phyloP scores from a whole-genome alignment of 2,113 vertebrate genomes.

The Scalopus aquaticus region DNA sequence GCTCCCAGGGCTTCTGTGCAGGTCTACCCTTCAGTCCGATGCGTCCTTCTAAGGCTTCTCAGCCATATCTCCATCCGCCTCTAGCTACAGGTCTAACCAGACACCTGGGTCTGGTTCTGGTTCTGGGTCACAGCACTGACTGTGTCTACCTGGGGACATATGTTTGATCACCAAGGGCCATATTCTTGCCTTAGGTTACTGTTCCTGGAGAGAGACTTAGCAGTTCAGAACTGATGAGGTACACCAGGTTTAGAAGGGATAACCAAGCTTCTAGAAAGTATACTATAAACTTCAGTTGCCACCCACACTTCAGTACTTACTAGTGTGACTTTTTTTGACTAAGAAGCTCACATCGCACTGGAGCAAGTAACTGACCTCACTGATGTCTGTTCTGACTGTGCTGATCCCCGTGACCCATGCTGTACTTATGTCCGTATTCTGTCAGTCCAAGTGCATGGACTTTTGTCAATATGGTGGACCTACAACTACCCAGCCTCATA shows the following conservation, averaged over 20 bases:
- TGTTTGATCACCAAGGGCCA: neutral
- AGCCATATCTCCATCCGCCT: neutral
- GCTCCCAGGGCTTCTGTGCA: too few relatives aligned
- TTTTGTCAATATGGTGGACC: neutral
- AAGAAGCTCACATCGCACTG: neutral
- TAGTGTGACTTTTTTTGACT: neutral
- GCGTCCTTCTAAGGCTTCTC: neutral
- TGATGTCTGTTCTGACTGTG: neutral
- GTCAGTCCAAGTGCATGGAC: neutral
- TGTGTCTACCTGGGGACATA: neutral
- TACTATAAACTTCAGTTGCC: neutral
- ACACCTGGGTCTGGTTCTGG: neutral
- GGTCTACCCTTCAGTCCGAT: too few relatives aligned
- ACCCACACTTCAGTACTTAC: neutral
- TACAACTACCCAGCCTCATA: neutral
- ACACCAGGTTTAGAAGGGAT: neutral
- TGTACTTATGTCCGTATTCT: neutral
- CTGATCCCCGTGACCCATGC: neutral
- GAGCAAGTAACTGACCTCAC: neutral
- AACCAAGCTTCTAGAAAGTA: neutral
- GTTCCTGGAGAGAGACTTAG: neutral
- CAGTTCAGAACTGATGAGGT: neutral
- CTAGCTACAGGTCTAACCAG: neutral
- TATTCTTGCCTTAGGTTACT: neutral
- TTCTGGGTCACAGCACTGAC: neutral